These are phyloP conservation scores for Aplochiton taeniatus DNA, from an alignment of 2,797 vertebrate species.

Conservation along the genomic window DNA sequence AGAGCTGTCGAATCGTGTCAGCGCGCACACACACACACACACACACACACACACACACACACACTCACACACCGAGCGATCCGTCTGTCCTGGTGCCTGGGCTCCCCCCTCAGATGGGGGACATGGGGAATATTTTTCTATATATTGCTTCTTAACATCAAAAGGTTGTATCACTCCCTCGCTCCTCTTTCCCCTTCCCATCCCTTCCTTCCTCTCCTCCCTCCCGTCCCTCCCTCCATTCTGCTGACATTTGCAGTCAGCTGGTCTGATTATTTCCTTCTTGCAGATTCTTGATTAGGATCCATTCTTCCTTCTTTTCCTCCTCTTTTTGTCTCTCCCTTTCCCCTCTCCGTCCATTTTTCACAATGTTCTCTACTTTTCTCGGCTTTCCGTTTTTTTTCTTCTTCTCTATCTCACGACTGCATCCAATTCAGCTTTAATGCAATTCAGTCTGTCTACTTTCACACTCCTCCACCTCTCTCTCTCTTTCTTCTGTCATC, in stretches of 20 bases:
- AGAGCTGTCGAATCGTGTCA: constrained; percentile 43
- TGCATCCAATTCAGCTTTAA: constrained; percentile 56
- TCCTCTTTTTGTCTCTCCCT: background rate
- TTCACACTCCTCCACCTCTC: too few species aligned
- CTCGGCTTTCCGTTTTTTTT: constrained; percentile 23
- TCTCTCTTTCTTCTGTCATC: background rate
- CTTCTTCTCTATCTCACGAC: constrained; percentile 35
- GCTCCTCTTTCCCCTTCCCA: constrained; percentile 21
- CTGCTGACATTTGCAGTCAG: constrained; percentile 76
- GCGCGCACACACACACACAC: constrained; percentile 33
- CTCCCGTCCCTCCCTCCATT: constrained; percentile 51
- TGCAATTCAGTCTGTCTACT: constrained; percentile 43
- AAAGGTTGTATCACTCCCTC: constrained; percentile 53
- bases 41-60: constrained; percentile 18
- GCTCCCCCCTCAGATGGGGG: constrained; percentile 50
- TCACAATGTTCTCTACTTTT: constrained; percentile 35
- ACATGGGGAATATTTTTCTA: constrained; percentile 56
- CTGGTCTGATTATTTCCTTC: constrained; percentile 73
- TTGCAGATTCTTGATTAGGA: constrained; percentile 65
- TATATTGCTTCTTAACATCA: constrained; percentile 59
- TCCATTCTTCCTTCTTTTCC: constrained; percentile 41
- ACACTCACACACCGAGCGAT: constrained; percentile 20
- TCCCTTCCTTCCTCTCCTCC: constrained; percentile 22
- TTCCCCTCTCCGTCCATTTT: constrained; percentile 22
- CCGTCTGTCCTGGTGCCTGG: constrained; percentile 56